Conservation (phyloP, 2,113 vertebrate genomes). For the Cololabis saira region DNA sequence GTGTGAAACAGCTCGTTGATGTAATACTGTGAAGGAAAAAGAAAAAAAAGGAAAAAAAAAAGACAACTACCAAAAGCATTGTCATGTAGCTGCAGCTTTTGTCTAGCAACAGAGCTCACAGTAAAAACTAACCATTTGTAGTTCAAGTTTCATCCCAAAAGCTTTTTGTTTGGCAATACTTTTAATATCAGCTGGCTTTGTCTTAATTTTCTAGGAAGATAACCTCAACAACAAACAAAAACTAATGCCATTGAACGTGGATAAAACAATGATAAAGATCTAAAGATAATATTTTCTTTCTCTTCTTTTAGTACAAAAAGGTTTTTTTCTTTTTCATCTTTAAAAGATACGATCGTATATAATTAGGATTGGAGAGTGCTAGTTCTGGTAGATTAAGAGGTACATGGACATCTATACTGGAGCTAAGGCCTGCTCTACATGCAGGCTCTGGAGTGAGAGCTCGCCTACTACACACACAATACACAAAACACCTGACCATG, state of each 20-base stretch:
- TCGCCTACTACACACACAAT: conserved; percentile 74
- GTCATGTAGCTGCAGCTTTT: conserved; percentile 43
- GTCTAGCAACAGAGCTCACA: conserved; percentile 33
- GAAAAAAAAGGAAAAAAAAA: conserved; percentile 5
- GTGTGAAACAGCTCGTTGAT: conserved; percentile 26
- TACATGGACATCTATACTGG: conserved; percentile 73
- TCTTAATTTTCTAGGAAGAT: conserved; percentile 43
- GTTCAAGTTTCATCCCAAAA: conserved; percentile 82
- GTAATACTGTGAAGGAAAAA: conserved; percentile 18
- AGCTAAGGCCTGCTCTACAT: conserved; percentile 70
- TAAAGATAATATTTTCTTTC: conserved; percentile 66
- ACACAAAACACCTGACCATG: conserved; percentile 62
- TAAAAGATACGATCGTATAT: conserved; percentile 71
- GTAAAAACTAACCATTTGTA: conserved; percentile 64
- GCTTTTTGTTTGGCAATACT: conserved; percentile 79
- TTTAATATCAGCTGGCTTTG: conserved; percentile 73
- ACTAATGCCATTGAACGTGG: conserved; percentile 63
- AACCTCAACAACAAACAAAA: conserved; percentile 53
- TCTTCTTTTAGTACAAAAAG: conserved; percentile 78
- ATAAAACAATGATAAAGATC: conserved; percentile 64
- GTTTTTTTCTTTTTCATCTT: conserved; percentile 24
- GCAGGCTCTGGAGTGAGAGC: conserved; percentile 72
- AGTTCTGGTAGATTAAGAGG: conserved; percentile 74
- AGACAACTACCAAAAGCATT: conserved; percentile 11
- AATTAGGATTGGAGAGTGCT: conserved; percentile 69